Evolutionary conservation across 2,113 vertebrate genomes (phyloP).

Genomic region (Sminthopsis crassicaudata): DNA sequence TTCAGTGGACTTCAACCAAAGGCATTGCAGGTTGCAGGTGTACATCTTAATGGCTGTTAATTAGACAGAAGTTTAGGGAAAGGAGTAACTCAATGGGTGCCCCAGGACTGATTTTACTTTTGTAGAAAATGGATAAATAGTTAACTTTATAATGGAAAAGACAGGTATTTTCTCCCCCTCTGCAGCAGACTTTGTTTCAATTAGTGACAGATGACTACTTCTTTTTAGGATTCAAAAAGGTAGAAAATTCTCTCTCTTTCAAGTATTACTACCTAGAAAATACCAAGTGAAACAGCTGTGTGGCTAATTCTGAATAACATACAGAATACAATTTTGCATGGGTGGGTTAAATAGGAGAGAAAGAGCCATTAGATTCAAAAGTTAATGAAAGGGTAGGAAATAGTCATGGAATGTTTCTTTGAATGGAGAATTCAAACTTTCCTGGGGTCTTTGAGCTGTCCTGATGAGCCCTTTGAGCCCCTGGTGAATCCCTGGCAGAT

Average conservation of each 20-base stretch:
- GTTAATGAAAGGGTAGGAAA: slow-evolving; percentile 2
- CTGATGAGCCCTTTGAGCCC: neutral
- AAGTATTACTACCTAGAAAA: slow-evolving; percentile 40
- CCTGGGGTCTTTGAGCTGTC: slow-evolving; percentile 19
- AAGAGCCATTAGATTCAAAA: slow-evolving; percentile 1
- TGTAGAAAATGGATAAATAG: slow-evolving; percentile 63
- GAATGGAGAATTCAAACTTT: slow-evolving; percentile 25
- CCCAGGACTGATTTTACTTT: slow-evolving; percentile 56
- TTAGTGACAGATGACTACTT: slow-evolving; percentile 60
- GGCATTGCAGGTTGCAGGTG: slow-evolving; percentile 42
- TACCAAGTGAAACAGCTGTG: slow-evolving; percentile 42
- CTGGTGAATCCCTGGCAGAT: slow-evolving; percentile 30
- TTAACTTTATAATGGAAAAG: slow-evolving; percentile 38
- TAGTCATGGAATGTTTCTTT: slow-evolving; percentile 12
- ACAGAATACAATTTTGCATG: neutral
- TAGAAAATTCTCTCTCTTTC: slow-evolving; percentile 33
- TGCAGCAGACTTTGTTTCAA: slow-evolving; percentile 54
- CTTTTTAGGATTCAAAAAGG: slow-evolving; percentile 54
- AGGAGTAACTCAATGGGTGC: slow-evolving; percentile 59
- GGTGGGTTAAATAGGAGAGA: slow-evolving; percentile 24
- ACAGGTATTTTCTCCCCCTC: slow-evolving; percentile 45
- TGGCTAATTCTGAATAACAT: slow-evolving; percentile 40
- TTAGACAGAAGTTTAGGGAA: slow-evolving; percentile 63
- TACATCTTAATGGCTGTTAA: slow-evolving; percentile 70
- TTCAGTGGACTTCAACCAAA: slow-evolving; percentile 45